These are phyloP conservation scores for Crioceris asparagi DNA, from an alignment of 2,888 invertebrate species.

Conservation along the genomic window DNA sequence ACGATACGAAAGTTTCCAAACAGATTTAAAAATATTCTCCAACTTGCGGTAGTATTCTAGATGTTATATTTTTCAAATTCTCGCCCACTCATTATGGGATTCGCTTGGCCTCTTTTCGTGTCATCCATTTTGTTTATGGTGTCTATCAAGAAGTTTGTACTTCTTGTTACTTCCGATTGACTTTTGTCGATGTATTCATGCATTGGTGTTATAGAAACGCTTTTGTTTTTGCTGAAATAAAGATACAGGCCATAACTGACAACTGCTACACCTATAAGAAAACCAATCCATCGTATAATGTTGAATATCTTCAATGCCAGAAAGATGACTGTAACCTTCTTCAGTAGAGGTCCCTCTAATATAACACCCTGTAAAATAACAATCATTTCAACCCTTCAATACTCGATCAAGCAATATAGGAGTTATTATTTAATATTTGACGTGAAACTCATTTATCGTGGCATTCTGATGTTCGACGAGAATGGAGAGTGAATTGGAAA, in stretches of 20 bases:
- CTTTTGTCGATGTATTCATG: conserved; percentile 4
- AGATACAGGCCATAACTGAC: conserved; percentile 33
- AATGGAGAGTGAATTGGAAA: no score
- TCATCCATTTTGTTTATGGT: conserved; percentile 6
- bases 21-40: no score
- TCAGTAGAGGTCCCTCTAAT: conserved; percentile 53
- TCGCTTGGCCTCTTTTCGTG: conserved; percentile 13
- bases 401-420: no score
- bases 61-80: conserved; percentile 27
- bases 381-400: no score
- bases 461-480: no score
- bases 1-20: no score
- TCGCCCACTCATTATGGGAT: conserved; percentile 24
- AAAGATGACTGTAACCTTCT: conserved; percentile 51
- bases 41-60: no score
- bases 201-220: conserved; percentile 16
- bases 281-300: conserved; percentile 45
- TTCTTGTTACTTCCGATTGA: conserved; percentile 6
- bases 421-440: no score
- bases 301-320: conserved; percentile 41
- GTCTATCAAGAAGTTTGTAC: conserved; percentile 7
- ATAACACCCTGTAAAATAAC: conserved; percentile 29
- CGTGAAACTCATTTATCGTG: no score
- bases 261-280: conserved; percentile 40
- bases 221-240: conserved; percentile 31